Evolutionary conservation across 2,113 vertebrate genomes (phyloP).

Genomic region (Istiophorus platypterus): DNA sequence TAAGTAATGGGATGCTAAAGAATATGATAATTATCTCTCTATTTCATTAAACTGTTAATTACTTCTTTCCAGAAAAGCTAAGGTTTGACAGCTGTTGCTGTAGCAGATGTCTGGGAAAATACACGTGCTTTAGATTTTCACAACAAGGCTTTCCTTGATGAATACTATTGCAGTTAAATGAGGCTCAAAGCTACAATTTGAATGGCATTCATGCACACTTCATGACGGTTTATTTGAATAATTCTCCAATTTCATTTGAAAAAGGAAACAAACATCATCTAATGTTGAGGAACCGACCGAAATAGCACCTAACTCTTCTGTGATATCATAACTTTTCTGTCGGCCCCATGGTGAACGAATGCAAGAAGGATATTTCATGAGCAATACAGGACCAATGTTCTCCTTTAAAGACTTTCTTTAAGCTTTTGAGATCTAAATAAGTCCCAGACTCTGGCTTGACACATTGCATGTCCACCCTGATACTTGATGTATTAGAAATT

Average conservation of each 20-base stretch:
- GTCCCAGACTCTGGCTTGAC: constrained; percentile 42
- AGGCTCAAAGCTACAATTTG: not conserved
- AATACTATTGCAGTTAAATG: not conserved
- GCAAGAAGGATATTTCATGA: constrained; percentile 29
- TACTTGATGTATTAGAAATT: constrained; percentile 67
- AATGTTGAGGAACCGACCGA: not conserved
- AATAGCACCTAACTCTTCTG: not conserved
- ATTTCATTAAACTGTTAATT: constrained; percentile 51
- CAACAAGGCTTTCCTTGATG: constrained; percentile 17
- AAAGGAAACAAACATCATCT: constrained; percentile 2
- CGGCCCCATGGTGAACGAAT: constrained; percentile 5
- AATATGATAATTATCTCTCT: constrained; percentile 46
- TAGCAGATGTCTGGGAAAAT: constrained; percentile 19
- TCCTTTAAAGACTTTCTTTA: constrained; percentile 20
- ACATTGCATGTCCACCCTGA: constrained; percentile 48
- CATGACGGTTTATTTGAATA: not conserved
- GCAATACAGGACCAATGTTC: not conserved
- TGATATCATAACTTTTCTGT: not conserved
- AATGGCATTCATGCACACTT: not conserved
- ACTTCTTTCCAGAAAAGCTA: constrained; percentile 11
- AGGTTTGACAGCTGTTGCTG: constrained; percentile 41
- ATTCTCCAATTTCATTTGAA: not conserved
- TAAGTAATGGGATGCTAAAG: constrained; percentile 39
- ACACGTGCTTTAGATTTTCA: constrained; percentile 17
- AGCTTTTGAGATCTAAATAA: constrained; percentile 62